Evolutionary conservation across 2,888 invertebrate genomes (phyloP).

Genomic region (Bruchidius siliquastri): DNA sequence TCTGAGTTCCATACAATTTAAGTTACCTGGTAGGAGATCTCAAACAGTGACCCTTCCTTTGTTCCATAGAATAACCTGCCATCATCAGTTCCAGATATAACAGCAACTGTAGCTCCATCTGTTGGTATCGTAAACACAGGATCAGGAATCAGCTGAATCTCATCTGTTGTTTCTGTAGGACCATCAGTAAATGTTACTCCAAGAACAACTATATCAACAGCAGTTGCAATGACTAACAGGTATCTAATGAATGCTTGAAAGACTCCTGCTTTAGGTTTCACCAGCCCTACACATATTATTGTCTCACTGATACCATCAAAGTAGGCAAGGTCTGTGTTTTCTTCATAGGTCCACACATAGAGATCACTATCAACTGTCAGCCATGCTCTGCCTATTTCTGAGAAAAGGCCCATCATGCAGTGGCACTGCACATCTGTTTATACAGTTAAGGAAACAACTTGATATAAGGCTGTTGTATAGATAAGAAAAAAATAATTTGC

Average conservation of each 20-base stretch:
- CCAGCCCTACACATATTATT: constrained; percentile 88
- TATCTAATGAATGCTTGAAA: constrained; percentile 89
- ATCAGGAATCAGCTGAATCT: constrained; percentile 89
- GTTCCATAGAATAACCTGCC: constrained; percentile 95
- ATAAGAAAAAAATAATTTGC: too few relatives aligned
- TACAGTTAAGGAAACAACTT: constrained; percentile 25
- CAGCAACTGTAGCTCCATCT: constrained; percentile 80
- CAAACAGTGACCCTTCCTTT: constrained; percentile 90
- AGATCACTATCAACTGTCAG: constrained; percentile 96
- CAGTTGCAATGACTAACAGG: constrained; percentile 88
- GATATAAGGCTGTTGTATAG: neutral
- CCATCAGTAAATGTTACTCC: constrained; percentile 62
- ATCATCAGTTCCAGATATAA: constrained; percentile 71
- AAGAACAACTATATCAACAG: constrained; percentile 85
- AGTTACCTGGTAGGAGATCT: constrained; percentile 84
- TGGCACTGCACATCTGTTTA: constrained; percentile 85
- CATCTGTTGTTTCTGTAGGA: constrained; percentile 53
- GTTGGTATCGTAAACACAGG: constrained; percentile 91
- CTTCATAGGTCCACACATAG: constrained; percentile 97
- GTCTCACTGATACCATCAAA: constrained; percentile 94
- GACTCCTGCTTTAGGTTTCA: constrained; percentile 82
- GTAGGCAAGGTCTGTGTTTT: constrained; percentile 91
- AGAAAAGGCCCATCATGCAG: constrained; percentile 95
- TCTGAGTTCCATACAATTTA: neutral
- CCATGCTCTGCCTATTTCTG: constrained; percentile 95